A percentile compares a stretch with the other conserved stretches of the same genome.
Conservation (phyloP, 2,113 vertebrate species). For the Chloropsis hardwickii region DNA sequence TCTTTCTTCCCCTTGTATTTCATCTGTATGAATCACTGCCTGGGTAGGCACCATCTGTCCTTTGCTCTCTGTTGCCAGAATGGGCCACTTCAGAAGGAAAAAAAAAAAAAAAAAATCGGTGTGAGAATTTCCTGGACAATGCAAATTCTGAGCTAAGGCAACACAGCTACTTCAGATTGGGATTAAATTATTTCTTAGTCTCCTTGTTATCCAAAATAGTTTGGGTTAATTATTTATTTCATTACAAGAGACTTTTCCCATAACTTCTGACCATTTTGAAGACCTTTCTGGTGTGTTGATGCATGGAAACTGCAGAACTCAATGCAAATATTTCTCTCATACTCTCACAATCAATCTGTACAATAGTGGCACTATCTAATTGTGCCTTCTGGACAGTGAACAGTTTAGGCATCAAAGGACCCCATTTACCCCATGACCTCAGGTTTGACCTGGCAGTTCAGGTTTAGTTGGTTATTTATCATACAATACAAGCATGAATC, state of each 20-base stretch:
- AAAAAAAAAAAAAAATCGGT: neutral
- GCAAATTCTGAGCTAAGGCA: neutral
- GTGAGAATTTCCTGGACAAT: slow-evolving; percentile 5
- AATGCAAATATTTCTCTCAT: neutral
- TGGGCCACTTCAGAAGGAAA: neutral
- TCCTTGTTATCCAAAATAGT: neutral
- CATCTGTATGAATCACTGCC: slow-evolving; percentile 34
- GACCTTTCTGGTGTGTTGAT: neutral
- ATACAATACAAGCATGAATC: neutral
- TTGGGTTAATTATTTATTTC: neutral
- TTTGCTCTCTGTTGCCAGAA: slow-evolving; percentile 52
- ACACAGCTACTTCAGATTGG: neutral
- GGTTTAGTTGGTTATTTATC: neutral
- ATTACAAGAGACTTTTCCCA: neutral
- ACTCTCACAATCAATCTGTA: neutral
- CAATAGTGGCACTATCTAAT: neutral
- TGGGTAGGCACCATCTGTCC: slow-evolving; percentile 51
- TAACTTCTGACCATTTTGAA: neutral
- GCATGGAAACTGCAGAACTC: neutral
- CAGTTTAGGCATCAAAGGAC: neutral
- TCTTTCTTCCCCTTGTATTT: slow-evolving; percentile 10
- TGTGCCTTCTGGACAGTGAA: neutral
- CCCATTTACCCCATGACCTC: neutral
- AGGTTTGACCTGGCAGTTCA: neutral
- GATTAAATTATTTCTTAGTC: neutral